These are phyloP conservation scores for Trachelus stipa DNA, from an alignment of 2,888 invertebrate genomes.

Conservation along the genomic window DNA sequence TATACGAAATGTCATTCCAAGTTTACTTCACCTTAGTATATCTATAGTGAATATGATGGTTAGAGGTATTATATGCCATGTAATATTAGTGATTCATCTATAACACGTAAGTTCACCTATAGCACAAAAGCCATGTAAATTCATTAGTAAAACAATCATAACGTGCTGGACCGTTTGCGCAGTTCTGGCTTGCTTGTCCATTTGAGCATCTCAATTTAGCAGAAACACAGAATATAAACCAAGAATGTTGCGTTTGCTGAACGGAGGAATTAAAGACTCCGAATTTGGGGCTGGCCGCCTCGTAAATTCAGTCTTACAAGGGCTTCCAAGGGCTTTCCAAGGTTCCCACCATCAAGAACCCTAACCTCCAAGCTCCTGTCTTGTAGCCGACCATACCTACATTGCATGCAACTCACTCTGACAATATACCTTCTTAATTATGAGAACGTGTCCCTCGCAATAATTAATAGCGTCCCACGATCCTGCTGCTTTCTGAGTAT, in stretches of 20 bases:
- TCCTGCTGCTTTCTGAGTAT: slow-evolving; percentile 30
- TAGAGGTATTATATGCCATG: not conserved
- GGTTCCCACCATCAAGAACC: slow-evolving; percentile 24
- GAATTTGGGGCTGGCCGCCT: slow-evolving; percentile 41
- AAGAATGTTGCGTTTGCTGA: not conserved
- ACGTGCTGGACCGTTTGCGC: not conserved
- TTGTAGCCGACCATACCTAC: not conserved
- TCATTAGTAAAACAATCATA: not conserved
- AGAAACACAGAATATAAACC: slow-evolving; percentile 1
- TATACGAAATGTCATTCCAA: not conserved
- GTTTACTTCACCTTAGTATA: not conserved
- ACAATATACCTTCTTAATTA: slow-evolving; percentile 47
- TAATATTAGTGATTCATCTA: not conserved
- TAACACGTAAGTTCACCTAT: not conserved
- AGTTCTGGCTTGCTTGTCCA: not conserved
- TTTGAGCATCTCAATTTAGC: not conserved
- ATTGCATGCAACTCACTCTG: slow-evolving; percentile 16
- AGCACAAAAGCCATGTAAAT: not conserved
- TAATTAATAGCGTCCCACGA: slow-evolving; percentile 50
- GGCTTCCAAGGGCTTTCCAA: slow-evolving; percentile 33
- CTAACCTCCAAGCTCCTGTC: not conserved
- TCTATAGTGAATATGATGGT: not conserved
- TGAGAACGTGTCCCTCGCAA: slow-evolving; percentile 44
- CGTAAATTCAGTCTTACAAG: slow-evolving; percentile 42
- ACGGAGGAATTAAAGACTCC: slow-evolving; percentile 7